Evolutionary conservation across 2,797 vertebrate genomes (phyloP).

Genomic region (Myotis planiceps): DNA sequence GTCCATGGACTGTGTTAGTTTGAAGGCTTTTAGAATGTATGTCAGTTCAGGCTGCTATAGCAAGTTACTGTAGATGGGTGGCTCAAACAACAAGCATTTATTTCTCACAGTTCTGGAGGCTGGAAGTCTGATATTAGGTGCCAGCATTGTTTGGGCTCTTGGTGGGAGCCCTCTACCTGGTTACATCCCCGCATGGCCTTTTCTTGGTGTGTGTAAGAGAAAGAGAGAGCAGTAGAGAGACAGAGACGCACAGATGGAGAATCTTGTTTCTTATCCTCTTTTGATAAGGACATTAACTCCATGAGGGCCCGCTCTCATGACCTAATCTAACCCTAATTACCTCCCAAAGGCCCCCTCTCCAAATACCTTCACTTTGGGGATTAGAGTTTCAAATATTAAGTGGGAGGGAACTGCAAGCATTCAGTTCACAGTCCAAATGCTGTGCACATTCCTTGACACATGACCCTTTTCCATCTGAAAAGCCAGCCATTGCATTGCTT

Average conservation of each 20-base stretch:
- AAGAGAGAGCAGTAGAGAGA: neutral
- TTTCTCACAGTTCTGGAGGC: neutral
- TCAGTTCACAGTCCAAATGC: neutral
- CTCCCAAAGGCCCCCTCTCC: neutral
- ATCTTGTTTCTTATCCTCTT: neutral
- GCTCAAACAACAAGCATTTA: neutral
- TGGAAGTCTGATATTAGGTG: neutral
- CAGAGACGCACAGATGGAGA: neutral
- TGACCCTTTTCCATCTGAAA: neutral
- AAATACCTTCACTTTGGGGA: neutral
- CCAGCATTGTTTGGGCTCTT: rapidly evolving
- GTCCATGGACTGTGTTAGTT: neutral
- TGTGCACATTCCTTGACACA: too few species aligned
- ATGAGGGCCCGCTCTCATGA: too few species aligned
- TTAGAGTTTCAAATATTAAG: neutral
- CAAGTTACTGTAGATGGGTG: neutral
- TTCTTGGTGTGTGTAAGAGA: neutral
- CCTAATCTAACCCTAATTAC: neutral
- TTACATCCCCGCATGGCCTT: neutral
- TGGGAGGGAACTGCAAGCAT: neutral
- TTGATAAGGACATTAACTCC: neutral
- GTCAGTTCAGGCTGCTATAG: neutral
- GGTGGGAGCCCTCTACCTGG: neutral
- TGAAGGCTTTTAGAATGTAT: neutral
- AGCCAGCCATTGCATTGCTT: neutral